Evolutionary conservation across 2,113 vertebrate genomes (phyloP), one percentile per base, ranked within the genome.

Genomic region (Menidia beryllina): DNA sequence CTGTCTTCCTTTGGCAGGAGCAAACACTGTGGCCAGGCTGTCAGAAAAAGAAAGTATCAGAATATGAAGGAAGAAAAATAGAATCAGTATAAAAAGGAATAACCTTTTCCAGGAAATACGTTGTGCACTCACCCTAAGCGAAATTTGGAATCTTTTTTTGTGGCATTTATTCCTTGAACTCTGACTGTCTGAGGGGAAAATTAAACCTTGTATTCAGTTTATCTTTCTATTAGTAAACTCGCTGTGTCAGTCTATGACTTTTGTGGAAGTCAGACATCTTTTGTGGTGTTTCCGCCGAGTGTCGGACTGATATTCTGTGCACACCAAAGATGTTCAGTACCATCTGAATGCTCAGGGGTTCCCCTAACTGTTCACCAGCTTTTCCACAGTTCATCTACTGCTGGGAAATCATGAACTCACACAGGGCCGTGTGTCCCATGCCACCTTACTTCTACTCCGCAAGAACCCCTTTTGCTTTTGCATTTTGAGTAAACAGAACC

Each of bases 381-480:
- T 75, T 67, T 70, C 66, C 66, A 57, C 69, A n/a, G n/a, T n/a
- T n/a, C n/a, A n/a, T n/a, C n/a, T 54, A 61, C 54, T 39, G 41
- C 53, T 19, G 51, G 51, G 70, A 11, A 77, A 62, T 69, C 54
- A 69, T 79, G 75, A 53, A 59, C 53, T 51, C 27, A 65, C 17
- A 51, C 55, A 10, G 54, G 23, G 30, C 47, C 39, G 38, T 21
- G n/a, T n/a, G n/a, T 26, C 70, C 65, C 1, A 5, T 24, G 1
- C 36, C 0, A 38, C 49, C 48, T 72, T 41, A 6, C 61, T 73
- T 43, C 68, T 39, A 49, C 66, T 43, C 6, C 36, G 67, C 47
- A 61, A 27, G 56, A 66, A 67, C 84, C 79, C 69, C 82, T 86
- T 81, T 86, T 76, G 61, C 80, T 81, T 45, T 21, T 34, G 70